phyloP scores from a whole-genome alignment of 2,113 vertebrate species.

The Myrmecophaga tridactyla region DNA sequence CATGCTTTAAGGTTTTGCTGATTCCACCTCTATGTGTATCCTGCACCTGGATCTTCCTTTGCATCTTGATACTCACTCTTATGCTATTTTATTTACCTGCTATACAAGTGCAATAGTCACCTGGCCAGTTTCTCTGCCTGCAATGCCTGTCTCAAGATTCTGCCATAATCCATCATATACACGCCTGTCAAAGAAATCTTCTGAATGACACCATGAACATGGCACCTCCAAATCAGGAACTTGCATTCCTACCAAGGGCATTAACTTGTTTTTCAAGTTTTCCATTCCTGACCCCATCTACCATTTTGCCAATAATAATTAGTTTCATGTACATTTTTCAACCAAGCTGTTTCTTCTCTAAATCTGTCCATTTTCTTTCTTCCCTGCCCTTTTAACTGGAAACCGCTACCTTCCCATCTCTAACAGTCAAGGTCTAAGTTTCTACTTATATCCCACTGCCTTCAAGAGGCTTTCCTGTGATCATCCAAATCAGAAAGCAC shows the following conservation, averaged over 20 bases:
- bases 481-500: neutral
- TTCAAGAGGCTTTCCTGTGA: neutral
- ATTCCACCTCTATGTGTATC: neutral
- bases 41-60: neutral
- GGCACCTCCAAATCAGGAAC: neutral
- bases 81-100: too few relatives aligned
- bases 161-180: neutral
- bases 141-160: neutral
- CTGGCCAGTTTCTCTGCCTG: neutral
- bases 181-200: neutral
- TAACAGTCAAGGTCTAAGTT: neutral
- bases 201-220: neutral
- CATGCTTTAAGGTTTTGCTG: neutral
- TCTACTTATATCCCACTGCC: neutral
- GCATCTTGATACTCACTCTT: neutral
- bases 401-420: neutral
- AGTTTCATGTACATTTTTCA: neutral
- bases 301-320: neutral
- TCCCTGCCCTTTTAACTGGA: neutral
- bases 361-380: neutral
- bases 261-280: neutral
- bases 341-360: neutral
- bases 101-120: neutral
- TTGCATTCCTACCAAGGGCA: neutral
- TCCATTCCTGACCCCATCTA: neutral